Evolutionary conservation across 2,797 vertebrate genomes (phyloP).

Genomic region (Sebastes minor): DNA sequence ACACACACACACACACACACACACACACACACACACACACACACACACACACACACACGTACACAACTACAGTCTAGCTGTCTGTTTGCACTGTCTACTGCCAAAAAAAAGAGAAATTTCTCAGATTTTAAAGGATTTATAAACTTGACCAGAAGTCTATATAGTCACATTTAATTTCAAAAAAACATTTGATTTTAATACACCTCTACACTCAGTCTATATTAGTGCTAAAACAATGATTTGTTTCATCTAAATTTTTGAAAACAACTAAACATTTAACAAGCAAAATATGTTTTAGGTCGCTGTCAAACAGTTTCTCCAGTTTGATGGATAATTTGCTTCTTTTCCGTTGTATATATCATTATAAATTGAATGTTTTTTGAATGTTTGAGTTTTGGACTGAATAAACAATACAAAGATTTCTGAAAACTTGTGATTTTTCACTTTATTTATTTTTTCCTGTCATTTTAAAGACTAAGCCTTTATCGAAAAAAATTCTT

Average conservation of each 20-base stretch:
- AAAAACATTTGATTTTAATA: not conserved
- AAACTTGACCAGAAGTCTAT: conserved; percentile 5
- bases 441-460: not conserved
- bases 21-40: conserved; percentile 2
- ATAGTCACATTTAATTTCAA: not conserved
- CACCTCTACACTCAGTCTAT: not conserved
- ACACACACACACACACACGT: conserved; percentile 26
- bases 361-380: not conserved
- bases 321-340: not conserved
- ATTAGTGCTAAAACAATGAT: not conserved
- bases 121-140: conserved; percentile 8
- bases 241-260: not conserved
- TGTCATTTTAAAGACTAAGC: not conserved
- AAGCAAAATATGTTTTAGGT: not conserved
- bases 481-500: not conserved
- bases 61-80: conserved; percentile 3
- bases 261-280: not conserved
- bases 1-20: too few species aligned
- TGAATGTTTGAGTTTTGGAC: not conserved
- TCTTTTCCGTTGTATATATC: not conserved
- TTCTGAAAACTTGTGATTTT: not conserved
- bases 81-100: conserved; percentile 16
- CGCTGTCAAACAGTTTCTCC: not conserved
- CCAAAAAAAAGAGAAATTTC: conserved; percentile 14
- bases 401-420: not conserved